A percentile compares a stretch with the other conserved stretches of the same genome.
These are phyloP conservation scores for Alauda arvensis DNA, from an alignment of 2,797 vertebrate genomes.

Conservation along the genomic window DNA sequence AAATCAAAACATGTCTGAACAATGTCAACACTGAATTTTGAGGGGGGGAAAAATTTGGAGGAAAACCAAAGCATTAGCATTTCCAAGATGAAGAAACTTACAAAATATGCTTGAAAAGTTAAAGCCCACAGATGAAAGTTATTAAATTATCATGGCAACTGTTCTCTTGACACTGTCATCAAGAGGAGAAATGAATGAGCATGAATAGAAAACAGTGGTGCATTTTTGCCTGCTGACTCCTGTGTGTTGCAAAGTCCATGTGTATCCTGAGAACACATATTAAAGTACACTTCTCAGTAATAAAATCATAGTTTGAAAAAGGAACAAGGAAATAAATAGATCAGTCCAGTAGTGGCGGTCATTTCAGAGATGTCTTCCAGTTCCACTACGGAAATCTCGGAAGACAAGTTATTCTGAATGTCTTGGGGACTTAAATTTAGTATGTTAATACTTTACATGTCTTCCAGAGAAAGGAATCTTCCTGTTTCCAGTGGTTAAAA, in stretches of 20 bases:
- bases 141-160: background rate
- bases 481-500: background rate
- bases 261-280: background rate
- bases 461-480: background rate
- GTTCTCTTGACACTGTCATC: background rate
- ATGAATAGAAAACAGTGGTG: background rate
- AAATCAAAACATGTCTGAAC: background rate
- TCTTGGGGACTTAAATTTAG: background rate
- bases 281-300: background rate
- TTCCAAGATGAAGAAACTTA: background rate
- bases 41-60: accelerated
- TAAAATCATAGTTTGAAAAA: background rate
- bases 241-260: background rate
- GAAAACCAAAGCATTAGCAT: background rate
- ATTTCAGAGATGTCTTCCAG: background rate
- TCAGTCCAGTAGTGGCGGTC: background rate
- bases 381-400: background rate
- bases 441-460: background rate
- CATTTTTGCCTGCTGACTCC: background rate
- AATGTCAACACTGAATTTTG: accelerated
- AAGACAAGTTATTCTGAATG: background rate
- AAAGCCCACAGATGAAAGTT: background rate
- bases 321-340: background rate
- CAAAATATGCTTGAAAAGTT: background rate
- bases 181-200: background rate